phyloP scores from a whole-genome alignment of 37 sponge, comb jelly and placozoan species.

The Oopsacas minuta region DNA sequence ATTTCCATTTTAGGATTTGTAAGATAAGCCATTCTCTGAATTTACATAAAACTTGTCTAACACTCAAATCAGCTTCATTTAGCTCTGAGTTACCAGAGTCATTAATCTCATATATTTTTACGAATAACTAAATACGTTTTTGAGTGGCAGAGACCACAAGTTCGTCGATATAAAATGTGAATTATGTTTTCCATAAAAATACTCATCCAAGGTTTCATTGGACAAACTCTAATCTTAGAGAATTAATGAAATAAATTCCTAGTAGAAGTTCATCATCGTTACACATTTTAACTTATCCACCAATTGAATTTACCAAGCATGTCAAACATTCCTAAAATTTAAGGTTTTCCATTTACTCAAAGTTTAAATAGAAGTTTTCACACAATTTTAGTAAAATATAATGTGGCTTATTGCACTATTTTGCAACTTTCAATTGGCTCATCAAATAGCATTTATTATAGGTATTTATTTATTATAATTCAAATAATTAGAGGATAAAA shows the following conservation, averaged over 20 bases:
- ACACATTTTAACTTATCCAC: neutral
- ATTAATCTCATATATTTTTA: no score
- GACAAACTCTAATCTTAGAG: neutral
- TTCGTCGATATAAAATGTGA: neutral
- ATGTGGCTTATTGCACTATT: neutral
- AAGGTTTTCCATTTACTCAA: neutral
- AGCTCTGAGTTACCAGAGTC: no score
- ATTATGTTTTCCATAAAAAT: neutral
- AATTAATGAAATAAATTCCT: neutral
- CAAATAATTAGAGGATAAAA: neutral
- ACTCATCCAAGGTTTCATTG: neutral
- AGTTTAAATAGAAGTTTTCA: neutral
- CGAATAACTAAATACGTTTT: no score
- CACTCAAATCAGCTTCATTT: no score
- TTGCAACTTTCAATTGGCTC: neutral
- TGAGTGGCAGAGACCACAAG: no score
- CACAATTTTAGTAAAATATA: neutral
- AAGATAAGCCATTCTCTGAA: no score
- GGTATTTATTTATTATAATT: neutral
- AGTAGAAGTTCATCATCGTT: neutral
- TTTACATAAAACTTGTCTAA: no score
- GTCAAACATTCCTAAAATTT: neutral
- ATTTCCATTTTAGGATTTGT: no score
- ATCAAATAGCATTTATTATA: neutral
- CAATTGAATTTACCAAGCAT: neutral